Conservation (phyloP, 2,113 vertebrate genomes). For the Circaetus cinerascens region DNA sequence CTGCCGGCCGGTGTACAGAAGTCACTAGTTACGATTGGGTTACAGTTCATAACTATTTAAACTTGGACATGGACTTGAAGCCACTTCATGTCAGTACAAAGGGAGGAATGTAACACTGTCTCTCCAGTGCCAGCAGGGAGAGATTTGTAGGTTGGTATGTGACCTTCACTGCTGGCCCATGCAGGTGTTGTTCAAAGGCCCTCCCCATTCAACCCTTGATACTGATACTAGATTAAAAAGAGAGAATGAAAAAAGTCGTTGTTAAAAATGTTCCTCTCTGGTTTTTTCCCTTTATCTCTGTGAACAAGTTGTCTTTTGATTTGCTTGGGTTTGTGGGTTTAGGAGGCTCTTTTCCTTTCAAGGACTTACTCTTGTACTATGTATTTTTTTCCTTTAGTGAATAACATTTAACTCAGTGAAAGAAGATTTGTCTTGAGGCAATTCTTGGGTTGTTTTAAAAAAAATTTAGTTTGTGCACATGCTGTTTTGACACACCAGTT, state of each 20-base stretch:
- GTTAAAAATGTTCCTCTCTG: constrained; percentile 57
- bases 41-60: constrained; percentile 58
- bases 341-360: constrained; percentile 70
- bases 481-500: not conserved
- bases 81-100: constrained; percentile 63
- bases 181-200: constrained; percentile 69
- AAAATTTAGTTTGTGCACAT: not conserved
- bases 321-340: constrained; percentile 70
- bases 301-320: constrained; percentile 76
- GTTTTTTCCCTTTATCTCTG: constrained; percentile 57
- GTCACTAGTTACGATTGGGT: constrained; percentile 56
- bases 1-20: not conserved
- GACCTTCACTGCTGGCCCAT: constrained; percentile 64
- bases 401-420: constrained; percentile 17
- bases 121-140: constrained; percentile 49
- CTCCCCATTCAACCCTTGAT: constrained; percentile 59
- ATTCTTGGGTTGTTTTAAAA: not conserved
- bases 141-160: constrained; percentile 66
- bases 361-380: constrained; percentile 69
- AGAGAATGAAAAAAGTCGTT: constrained; percentile 59
- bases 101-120: constrained; percentile 70
- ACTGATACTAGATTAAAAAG: constrained; percentile 67
- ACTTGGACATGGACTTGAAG: constrained; percentile 68
- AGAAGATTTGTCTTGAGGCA: constrained; percentile 20
- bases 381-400: constrained; percentile 57